A percentile compares a stretch with the other conserved stretches of the same genome.
Conservation (phyloP, 2,113 vertebrate genomes). For the Osmerus mordax region DNA sequence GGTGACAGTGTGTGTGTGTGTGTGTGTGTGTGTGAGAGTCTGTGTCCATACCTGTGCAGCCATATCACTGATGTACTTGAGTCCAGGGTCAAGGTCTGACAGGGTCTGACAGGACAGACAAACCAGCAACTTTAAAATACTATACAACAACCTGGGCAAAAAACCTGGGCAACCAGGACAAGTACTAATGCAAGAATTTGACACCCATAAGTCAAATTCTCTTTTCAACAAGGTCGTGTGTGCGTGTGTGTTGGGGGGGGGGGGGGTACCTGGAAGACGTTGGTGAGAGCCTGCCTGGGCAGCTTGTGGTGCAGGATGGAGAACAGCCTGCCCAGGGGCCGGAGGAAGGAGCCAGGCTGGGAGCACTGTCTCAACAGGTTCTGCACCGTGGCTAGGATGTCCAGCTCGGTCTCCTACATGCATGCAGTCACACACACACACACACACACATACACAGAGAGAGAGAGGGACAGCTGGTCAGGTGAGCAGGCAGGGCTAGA, state of each 20-base stretch:
- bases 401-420: conserved; percentile 83
- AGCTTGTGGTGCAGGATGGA: conserved; percentile 84
- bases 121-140: neutral
- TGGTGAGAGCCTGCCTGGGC: conserved; percentile 83
- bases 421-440: conserved; percentile 3
- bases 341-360: conserved; percentile 80
- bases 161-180: neutral
- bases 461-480: neutral
- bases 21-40: neutral
- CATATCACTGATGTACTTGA: conserved; percentile 84
- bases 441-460: conserved; percentile 3
- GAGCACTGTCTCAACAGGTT: conserved; percentile 85
- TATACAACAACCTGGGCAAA: no score
- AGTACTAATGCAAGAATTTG: neutral
- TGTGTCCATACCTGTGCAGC: conserved; percentile 75
- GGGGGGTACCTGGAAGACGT: conserved; percentile 82
- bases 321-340: conserved; percentile 86
- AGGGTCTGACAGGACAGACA: conserved; percentile 70
- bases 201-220: neutral
- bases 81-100: conserved; percentile 79
- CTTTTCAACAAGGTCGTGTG: neutral
- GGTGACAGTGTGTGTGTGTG: neutral
- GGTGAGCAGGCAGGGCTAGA: neutral
- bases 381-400: conserved; percentile 89
- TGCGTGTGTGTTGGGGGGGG: neutral